These are phyloP conservation scores for Podarcis raffonei DNA, from an alignment of 2,113 vertebrate genomes.

Conservation along the genomic window DNA sequence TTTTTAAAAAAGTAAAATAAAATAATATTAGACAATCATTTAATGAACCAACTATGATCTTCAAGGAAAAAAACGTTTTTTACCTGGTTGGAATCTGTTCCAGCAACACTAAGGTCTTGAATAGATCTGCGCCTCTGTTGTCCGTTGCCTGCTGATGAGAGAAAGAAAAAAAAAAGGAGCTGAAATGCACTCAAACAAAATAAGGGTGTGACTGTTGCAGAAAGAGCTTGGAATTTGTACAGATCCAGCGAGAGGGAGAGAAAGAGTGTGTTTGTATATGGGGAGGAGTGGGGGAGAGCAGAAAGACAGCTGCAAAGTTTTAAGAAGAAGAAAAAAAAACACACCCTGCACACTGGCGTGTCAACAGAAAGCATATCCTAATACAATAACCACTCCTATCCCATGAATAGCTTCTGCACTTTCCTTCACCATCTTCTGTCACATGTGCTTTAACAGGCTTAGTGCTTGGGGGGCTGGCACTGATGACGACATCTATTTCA, in stretches of 20 bases:
- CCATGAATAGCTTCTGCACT: slow-evolving; percentile 76
- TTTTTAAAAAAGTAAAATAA: neutral
- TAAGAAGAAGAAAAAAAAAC: slow-evolving; percentile 67
- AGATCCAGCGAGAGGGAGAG: slow-evolving; percentile 72
- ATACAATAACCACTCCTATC: slow-evolving; percentile 77
- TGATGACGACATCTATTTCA: slow-evolving; percentile 86
- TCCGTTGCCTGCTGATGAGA: slow-evolving; percentile 85
- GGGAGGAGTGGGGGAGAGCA: slow-evolving; percentile 48
- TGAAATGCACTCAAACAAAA: slow-evolving; percentile 66
- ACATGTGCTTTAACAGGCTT: slow-evolving; percentile 74
- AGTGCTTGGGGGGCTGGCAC: slow-evolving; percentile 66
- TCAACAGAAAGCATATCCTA: slow-evolving; percentile 71
- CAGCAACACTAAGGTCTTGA: slow-evolving; percentile 91
- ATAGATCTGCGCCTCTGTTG: slow-evolving; percentile 94
- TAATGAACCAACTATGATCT: neutral
- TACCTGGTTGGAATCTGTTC: slow-evolving; percentile 95
- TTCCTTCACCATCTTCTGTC: slow-evolving; percentile 80
- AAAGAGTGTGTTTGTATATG: slow-evolving; percentile 25
- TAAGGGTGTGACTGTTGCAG: slow-evolving; percentile 66
- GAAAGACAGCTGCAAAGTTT: slow-evolving; percentile 81
- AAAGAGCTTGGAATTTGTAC: slow-evolving; percentile 74
- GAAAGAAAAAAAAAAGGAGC: slow-evolving; percentile 68
- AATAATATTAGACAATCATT: neutral
- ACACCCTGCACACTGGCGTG: slow-evolving; percentile 58
- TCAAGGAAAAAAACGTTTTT: slow-evolving; percentile 22